Evolutionary conservation across 2,797 vertebrate species (phyloP).

Genomic region (Pangasius macronema): DNA sequence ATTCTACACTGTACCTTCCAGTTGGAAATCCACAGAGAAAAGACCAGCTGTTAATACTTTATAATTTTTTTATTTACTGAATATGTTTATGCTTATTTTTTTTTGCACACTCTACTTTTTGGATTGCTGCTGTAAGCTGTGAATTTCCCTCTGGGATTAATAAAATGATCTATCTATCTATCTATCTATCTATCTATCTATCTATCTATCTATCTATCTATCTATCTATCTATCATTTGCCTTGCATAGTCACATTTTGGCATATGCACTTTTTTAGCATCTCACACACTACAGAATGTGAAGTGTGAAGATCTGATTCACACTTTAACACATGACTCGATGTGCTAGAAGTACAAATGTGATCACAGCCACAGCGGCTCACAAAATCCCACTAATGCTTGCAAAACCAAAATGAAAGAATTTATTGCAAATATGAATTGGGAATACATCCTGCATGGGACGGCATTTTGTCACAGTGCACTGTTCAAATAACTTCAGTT

Average conservation of each 20-base stretch:
- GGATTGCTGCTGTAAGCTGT: not conserved
- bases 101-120: too few species aligned
- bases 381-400: not conserved
- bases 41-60: too few species aligned
- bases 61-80: too few species aligned
- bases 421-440: not conserved
- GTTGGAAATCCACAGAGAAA: too few species aligned
- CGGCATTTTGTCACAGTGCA: not conserved
- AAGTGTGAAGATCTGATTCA: constrained; percentile 13
- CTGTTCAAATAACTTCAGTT: not conserved
- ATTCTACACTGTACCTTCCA: too few species aligned
- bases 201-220: not conserved
- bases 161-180: not conserved
- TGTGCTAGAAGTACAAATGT: constrained; percentile 15
- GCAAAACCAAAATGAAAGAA: not conserved
- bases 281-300: not conserved
- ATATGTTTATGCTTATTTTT: too few species aligned
- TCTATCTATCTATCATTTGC: not conserved
- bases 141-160: not conserved
- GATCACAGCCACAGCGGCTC: not conserved
- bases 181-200: not conserved
- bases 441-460: not conserved
- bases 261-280: constrained; percentile 8
- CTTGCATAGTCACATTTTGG: not conserved
- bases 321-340: constrained; percentile 20